phyloP scores from a whole-genome alignment of 2,888 invertebrate species.

The Chouioia cunea region DNA sequence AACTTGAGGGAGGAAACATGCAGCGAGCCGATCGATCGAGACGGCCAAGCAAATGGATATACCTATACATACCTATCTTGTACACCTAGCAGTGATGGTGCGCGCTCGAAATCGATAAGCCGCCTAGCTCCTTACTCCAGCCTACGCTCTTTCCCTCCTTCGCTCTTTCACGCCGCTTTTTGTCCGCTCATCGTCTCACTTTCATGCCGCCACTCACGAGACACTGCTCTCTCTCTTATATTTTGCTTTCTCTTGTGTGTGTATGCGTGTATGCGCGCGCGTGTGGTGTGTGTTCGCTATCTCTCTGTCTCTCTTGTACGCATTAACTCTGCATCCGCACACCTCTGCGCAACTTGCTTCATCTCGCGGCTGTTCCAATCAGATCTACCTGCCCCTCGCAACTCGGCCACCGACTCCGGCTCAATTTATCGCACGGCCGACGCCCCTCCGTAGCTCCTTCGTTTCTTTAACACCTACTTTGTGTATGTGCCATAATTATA shows the following conservation, averaged over 20 bases:
- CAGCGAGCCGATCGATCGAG: too few species aligned
- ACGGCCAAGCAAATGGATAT: too few species aligned
- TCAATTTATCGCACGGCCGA: conserved; percentile 44
- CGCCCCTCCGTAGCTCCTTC: conserved; percentile 20
- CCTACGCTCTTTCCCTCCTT: neutral
- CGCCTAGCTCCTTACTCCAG: neutral
- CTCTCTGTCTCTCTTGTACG: conserved; percentile 7
- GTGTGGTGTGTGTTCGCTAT: neutral
- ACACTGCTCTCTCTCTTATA: conserved; percentile 34
- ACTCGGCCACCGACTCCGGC: too few species aligned
- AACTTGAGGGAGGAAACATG: too few species aligned
- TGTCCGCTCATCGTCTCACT: neutral
- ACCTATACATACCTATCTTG: conserved; percentile 45
- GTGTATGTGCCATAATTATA: conserved; percentile 41
- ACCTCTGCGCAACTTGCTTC: too few species aligned
- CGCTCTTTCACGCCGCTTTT: neutral
- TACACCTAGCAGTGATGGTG: conserved; percentile 10
- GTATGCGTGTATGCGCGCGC: neutral
- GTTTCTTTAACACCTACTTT: conserved; percentile 36
- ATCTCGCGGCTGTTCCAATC: too few species aligned
- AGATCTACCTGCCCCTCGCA: too few species aligned
- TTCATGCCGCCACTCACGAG: too few species aligned
- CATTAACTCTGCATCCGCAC: conserved; percentile 38
- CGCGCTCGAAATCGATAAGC: conserved; percentile 2
- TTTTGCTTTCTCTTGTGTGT: conserved; percentile 36